These are phyloP conservation scores for Takifugu ocellatus DNA, from an alignment of 2,797 vertebrate genomes.

Conservation along the genomic window DNA sequence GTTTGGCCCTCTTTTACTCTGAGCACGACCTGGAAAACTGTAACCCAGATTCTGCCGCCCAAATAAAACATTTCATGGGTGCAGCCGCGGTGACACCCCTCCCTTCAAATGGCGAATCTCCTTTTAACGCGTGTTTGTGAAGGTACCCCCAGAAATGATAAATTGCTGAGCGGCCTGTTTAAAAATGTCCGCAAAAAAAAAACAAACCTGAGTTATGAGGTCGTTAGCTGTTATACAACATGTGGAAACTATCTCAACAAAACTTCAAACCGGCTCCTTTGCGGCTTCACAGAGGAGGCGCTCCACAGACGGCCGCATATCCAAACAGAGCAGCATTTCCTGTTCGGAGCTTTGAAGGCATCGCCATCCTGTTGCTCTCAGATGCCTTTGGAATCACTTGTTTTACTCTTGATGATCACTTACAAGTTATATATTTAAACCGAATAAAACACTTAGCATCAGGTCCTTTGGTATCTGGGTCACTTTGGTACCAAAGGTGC, in stretches of 20 bases:
- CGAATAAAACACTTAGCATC: too few species aligned
- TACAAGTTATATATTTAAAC: too few species aligned
- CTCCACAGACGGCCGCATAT: constrained; percentile 21
- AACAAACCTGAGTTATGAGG: constrained; percentile 56
- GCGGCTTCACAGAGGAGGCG: constrained; percentile 35
- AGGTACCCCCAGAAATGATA: constrained; percentile 46
- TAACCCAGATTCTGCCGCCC: constrained; percentile 57
- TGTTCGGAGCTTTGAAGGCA: constrained; percentile 18
- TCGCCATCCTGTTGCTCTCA: neutral
- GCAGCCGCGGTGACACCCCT: constrained; percentile 33
- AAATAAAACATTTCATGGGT: constrained; percentile 44
- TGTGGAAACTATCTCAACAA: constrained; percentile 46
- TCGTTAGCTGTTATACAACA: constrained; percentile 45
- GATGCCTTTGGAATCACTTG: neutral
- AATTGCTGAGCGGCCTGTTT: constrained; percentile 50
- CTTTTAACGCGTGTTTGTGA: constrained; percentile 27
- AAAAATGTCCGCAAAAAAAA: constrained; percentile 36
- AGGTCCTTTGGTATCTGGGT: constrained; percentile 7
- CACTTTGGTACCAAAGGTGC: constrained; percentile 39
- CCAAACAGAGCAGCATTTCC: constrained; percentile 30
- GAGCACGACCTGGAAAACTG: constrained; percentile 59
- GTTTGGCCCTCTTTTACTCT: constrained; percentile 55
- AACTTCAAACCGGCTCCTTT: constrained; percentile 40
- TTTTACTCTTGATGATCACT: too few species aligned
- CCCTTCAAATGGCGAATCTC: constrained; percentile 40